These are phyloP conservation scores for Orthosia incerta DNA, from an alignment of 2,888 invertebrate genomes.

Conservation along the genomic window DNA sequence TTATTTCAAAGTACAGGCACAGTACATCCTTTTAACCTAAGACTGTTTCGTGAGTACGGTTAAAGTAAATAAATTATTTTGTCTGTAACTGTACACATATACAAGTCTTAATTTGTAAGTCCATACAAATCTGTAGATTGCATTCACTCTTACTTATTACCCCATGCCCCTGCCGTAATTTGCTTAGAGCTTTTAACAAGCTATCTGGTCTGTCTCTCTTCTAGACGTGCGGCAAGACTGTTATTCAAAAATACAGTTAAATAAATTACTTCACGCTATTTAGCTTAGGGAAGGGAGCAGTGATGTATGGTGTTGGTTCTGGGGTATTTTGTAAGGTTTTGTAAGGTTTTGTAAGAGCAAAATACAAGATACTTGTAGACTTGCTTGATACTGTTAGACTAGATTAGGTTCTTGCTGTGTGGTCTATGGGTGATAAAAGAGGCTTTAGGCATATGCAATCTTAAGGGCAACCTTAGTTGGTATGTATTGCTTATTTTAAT, in stretches of 20 bases:
- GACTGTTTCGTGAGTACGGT: too few species aligned
- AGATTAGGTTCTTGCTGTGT: slow-evolving; percentile 4
- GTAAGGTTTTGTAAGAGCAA: neutral
- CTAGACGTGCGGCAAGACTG: slow-evolving; percentile 41
- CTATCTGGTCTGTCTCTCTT: slow-evolving; percentile 63
- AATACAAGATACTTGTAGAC: slow-evolving; percentile 11
- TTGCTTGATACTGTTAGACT: slow-evolving; percentile 14
- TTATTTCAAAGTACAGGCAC: too few species aligned
- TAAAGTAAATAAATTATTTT: neutral
- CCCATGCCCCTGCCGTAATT: slow-evolving; percentile 50
- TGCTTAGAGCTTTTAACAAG: slow-evolving; percentile 62
- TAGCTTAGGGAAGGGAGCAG: slow-evolving; percentile 35
- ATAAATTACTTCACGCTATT: slow-evolving; percentile 58
- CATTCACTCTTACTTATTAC: slow-evolving; percentile 53
- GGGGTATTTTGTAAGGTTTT: slow-evolving; percentile 45
- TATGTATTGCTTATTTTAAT: neutral
- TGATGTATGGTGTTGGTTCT: slow-evolving; percentile 39
- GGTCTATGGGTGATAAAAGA: neutral
- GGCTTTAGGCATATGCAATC: neutral
- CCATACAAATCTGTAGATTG: slow-evolving; percentile 44
- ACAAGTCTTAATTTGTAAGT: slow-evolving; percentile 38
- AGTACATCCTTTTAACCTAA: too few species aligned
- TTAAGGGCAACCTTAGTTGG: neutral
- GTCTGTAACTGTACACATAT: neutral
- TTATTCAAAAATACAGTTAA: slow-evolving; percentile 64